Conservation (phyloP, 2,888 invertebrate species). For the Melolontha melolontha region DNA sequence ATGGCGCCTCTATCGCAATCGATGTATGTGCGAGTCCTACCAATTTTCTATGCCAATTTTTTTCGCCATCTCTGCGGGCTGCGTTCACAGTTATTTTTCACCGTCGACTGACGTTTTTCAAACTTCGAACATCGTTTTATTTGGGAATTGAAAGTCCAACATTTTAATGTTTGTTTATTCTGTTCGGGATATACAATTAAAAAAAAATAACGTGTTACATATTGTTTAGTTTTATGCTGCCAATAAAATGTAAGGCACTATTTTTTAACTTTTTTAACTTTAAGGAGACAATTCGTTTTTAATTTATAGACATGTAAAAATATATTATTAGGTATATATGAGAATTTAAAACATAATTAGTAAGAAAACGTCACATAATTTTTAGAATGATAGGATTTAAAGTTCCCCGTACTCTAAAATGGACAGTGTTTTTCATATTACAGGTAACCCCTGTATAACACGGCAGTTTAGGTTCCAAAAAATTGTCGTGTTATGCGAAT, state of each 20-base stretch:
- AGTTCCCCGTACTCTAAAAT: too few relatives aligned
- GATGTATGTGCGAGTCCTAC: slow-evolving; percentile 14
- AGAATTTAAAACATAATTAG: too few relatives aligned
- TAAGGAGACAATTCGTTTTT: background rate
- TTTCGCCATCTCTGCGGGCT: slow-evolving; percentile 25
- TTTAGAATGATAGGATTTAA: too few relatives aligned
- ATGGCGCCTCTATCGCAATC: slow-evolving; percentile 13
- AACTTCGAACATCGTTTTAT: slow-evolving; percentile 23
- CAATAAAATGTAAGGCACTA: background rate
- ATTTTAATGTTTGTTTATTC: slow-evolving; percentile 16
- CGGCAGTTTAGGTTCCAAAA: too few relatives aligned
- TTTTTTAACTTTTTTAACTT: background rate
- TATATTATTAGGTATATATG: too few relatives aligned
- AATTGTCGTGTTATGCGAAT: too few relatives aligned
- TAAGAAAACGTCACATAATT: too few relatives aligned
- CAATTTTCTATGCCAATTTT: slow-evolving; percentile 34
- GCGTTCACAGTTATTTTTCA: slow-evolving; percentile 32
- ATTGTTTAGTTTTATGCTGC: background rate
- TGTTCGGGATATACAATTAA: background rate
- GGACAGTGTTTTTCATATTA: too few relatives aligned
- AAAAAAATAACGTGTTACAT: too few relatives aligned
- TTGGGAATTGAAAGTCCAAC: slow-evolving; percentile 8
- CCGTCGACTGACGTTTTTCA: slow-evolving; percentile 21
- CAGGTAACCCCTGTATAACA: too few relatives aligned
- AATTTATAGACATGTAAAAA: too few relatives aligned